These are phyloP conservation scores for Cephus cinctus DNA, from an alignment of 1,140 invertebrate species.

Conservation along the genomic window DNA sequence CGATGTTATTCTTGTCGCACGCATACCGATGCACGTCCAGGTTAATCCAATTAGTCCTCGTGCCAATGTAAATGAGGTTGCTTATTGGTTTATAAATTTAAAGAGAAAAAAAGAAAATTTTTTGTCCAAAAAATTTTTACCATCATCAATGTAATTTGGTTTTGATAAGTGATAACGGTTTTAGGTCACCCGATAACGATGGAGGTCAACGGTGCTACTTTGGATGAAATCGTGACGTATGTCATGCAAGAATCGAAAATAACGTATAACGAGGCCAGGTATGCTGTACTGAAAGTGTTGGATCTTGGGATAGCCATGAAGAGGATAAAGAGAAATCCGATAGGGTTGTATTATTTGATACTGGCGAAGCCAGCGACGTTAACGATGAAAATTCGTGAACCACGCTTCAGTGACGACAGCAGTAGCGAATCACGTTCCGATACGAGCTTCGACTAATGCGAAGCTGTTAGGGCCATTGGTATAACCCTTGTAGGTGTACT, in stretches of 20 bases:
- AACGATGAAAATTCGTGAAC: constrained; percentile 28
- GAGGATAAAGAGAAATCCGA: constrained; percentile 37
- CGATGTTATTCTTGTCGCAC: not conserved
- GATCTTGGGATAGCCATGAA: constrained; percentile 33
- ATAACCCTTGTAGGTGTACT: constrained; percentile 8
- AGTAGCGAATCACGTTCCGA: constrained; percentile 3
- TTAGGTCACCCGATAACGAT: constrained; percentile 12
- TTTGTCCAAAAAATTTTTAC: too few species aligned
- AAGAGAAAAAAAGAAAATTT: too few species aligned
- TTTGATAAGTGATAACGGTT: too few species aligned
- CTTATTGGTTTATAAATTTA: too few species aligned
- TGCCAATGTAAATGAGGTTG: too few species aligned
- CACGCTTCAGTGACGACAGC: constrained; percentile 31
- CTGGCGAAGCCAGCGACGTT: constrained; percentile 20
- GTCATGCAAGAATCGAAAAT: constrained; percentile 35
- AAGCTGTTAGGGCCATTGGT: constrained; percentile 3
- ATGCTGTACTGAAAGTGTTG: constrained; percentile 38
- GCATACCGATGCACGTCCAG: not conserved
- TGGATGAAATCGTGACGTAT: constrained; percentile 41
- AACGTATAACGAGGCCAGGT: constrained; percentile 29
- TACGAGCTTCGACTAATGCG: not conserved
- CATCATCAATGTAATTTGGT: too few species aligned
- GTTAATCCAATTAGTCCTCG: constrained; percentile 16
- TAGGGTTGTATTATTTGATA: constrained; percentile 30
- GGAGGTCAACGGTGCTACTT: constrained; percentile 29